phyloP scores from a whole-genome alignment of 2,888 invertebrate genomes.

The Clivina fossor region DNA sequence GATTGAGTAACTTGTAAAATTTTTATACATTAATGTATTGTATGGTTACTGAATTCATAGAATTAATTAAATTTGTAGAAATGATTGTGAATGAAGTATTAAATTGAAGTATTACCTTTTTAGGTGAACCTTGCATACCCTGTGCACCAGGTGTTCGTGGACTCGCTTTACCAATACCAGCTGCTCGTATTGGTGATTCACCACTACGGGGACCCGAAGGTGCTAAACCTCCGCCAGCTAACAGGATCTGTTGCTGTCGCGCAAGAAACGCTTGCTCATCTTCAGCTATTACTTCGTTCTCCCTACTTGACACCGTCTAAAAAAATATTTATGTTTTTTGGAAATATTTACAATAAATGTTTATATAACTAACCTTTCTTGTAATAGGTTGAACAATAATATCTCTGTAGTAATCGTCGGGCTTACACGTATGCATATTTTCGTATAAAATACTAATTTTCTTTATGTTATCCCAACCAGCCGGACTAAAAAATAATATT shows the following conservation, averaged over 20 bases:
- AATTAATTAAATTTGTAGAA: too few relatives aligned
- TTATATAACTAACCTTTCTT: constrained; percentile 62
- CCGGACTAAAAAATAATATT: constrained; percentile 69
- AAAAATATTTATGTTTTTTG: constrained; percentile 36
- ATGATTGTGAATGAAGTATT: too few relatives aligned
- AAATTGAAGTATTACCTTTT: too few relatives aligned
- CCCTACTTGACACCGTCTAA: constrained; percentile 78
- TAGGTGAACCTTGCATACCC: constrained; percentile 56
- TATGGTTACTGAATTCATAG: too few relatives aligned
- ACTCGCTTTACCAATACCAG: constrained; percentile 53
- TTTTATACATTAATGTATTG: too few relatives aligned
- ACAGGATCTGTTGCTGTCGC: constrained; percentile 73
- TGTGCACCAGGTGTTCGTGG: constrained; percentile 49
- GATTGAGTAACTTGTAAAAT: too few relatives aligned
- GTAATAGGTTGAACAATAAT: constrained; percentile 85
- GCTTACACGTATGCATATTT: constrained; percentile 91
- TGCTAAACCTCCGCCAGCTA: constrained; percentile 56
- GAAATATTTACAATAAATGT: background rate
- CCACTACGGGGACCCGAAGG: constrained; percentile 50
- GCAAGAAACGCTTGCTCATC: constrained; percentile 93
- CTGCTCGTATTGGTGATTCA: constrained; percentile 63
- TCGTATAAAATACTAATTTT: constrained; percentile 97
- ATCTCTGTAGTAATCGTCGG: constrained; percentile 90
- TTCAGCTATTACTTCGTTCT: constrained; percentile 90
- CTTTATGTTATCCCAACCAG: constrained; percentile 99